These are phyloP conservation scores for Peucedramus taeniatus DNA, from an alignment of 2,113 vertebrate species.

Conservation along the genomic window DNA sequence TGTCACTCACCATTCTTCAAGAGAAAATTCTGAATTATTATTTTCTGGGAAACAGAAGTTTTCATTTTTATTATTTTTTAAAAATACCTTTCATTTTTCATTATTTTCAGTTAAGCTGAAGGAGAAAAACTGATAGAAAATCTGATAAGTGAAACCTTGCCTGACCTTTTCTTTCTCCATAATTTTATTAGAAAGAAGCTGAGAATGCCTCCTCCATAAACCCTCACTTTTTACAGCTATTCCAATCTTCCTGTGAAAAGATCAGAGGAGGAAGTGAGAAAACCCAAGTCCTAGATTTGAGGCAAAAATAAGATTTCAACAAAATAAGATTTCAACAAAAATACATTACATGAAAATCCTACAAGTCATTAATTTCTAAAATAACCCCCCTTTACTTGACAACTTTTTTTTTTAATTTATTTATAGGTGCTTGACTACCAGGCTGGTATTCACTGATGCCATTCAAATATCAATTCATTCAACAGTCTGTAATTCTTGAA, in stretches of 20 bases:
- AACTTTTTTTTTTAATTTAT: not conserved
- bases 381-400: not conserved
- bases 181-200: slow-evolving; percentile 6
- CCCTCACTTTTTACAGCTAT: not conserved
- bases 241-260: not conserved
- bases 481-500: not conserved
- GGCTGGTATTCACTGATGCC: not conserved
- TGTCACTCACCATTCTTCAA: not conserved
- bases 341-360: slow-evolving; percentile 6
- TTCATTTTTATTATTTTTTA: not conserved
- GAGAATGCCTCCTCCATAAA: slow-evolving; percentile 20
- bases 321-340: not conserved
- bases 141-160: not conserved
- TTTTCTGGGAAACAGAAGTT: not conserved
- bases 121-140: not conserved
- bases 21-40: not conserved
- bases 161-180: slow-evolving; percentile 14
- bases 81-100: not conserved
- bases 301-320: not conserved
- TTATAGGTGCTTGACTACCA: not conserved
- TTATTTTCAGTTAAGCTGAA: not conserved
- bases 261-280: slow-evolving; percentile 38
- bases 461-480: not conserved
- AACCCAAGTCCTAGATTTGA: slow-evolving; percentile 20
- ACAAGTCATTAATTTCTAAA: not conserved